phyloP scores from a whole-genome alignment of 2,113 vertebrate species.

The Collichthys lucidus region DNA sequence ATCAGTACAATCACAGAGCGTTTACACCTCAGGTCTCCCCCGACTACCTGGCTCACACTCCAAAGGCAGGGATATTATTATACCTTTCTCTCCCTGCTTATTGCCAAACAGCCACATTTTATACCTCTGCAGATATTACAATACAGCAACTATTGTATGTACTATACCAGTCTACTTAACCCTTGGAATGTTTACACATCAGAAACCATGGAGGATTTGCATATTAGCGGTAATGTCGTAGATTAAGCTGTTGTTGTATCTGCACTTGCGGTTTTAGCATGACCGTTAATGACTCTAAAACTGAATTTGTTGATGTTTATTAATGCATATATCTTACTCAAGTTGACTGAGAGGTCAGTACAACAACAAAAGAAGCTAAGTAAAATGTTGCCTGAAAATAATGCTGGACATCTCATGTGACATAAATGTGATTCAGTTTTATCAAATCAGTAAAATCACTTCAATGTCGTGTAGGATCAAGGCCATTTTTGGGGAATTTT shows the following conservation, averaged over 20 bases:
- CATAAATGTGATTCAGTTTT: constrained; percentile 48
- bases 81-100: constrained; percentile 50
- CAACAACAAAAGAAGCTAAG: constrained; percentile 15
- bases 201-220: constrained; percentile 42
- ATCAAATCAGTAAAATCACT: constrained; percentile 45
- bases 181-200: constrained; percentile 74
- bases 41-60: constrained; percentile 60
- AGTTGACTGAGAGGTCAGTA: constrained; percentile 47
- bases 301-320: constrained; percentile 9
- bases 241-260: constrained; percentile 28
- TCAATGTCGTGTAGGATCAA: constrained; percentile 60
- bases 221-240: constrained; percentile 35
- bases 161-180: constrained; percentile 55
- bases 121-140: constrained; percentile 56
- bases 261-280: constrained; percentile 40
- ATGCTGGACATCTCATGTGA: constrained; percentile 63
- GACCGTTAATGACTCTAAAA: constrained; percentile 8
- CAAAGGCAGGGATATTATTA: constrained; percentile 68
- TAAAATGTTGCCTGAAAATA: constrained; percentile 60
- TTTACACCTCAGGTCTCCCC: constrained; percentile 80
- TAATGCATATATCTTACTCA: constrained; percentile 30
- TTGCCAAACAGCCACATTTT: constrained; percentile 71
- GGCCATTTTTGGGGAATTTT: constrained; percentile 54
- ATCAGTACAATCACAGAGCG: constrained; percentile 77
- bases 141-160: constrained; percentile 45